phyloP scores from a whole-genome alignment of 2,888 invertebrate species.

The Podotricha telesiphe region DNA sequence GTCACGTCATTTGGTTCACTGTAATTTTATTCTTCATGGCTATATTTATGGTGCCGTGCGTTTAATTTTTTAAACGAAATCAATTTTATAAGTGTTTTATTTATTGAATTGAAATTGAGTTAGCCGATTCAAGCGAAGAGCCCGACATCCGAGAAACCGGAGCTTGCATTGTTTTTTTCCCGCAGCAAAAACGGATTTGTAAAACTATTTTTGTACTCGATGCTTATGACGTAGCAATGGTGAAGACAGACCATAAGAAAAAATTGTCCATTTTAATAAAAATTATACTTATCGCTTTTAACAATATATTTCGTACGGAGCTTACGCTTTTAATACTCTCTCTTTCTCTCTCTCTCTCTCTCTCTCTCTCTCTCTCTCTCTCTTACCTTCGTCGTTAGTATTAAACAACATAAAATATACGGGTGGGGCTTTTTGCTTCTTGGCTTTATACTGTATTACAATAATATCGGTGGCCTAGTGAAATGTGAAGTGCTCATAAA shows the following conservation, averaged over 20 bases:
- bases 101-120: conserved; percentile 4
- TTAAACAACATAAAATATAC: not conserved
- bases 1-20: conserved; percentile 3
- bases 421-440: not conserved
- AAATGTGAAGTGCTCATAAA: not conserved
- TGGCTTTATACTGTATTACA: not conserved
- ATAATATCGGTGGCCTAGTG: not conserved
- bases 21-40: conserved; percentile 28
- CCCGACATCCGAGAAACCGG: conserved; percentile 11
- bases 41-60: conserved; percentile 23
- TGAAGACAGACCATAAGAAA: not conserved
- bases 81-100: conserved; percentile 27
- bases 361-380: too few species aligned
- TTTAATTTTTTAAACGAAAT: conserved; percentile 22
- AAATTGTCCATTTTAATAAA: not conserved
- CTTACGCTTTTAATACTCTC: too few species aligned
- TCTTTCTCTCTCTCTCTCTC: too few species aligned
- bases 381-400: too few species aligned
- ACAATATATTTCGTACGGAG: not conserved
- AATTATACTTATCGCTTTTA: not conserved
- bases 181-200: not conserved
- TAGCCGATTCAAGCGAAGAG: conserved; percentile 1
- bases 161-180: conserved; percentile 2
- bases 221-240: not conserved
- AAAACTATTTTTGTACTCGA: not conserved